Base-by-base conservation (phyloP, 2,797 vertebrate species). In the Anomalospiza imberbis region DNA sequence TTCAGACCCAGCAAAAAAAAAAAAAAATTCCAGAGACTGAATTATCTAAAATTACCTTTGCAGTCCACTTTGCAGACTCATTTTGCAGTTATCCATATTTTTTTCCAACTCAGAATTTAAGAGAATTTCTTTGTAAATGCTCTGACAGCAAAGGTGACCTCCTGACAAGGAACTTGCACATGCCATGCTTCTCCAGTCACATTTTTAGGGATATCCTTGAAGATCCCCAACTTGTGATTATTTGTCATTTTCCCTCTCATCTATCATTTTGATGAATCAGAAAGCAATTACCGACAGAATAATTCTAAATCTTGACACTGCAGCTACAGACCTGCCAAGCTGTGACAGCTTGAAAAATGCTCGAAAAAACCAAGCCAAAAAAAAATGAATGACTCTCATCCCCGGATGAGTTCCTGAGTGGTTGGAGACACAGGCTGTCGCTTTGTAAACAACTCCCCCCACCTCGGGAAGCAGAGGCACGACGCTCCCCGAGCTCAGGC, bases 301-400 rank as follows among this genome's bases (percentile, higher is more conserved):
- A 95, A 97, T 97, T 97, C 97, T 94, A 96, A 97, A 97, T 97
- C 95, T 95, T 97, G 96, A 96, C 96, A 97, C 80, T 93, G 85
- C 96, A 96, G 93, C 94, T 94, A 95, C 96, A 96, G 94, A 96
- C 78, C 95, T 96, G 93, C 97, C 96, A 97, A 97, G 85, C 93
- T 96, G 92, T 91, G 96, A 98, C 96, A 97, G 94, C 91, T 93
- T 96, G 94, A 94, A 88, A 88, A 93, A 97, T 31, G 96, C 89
- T 92, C 63, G 92, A 97, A 90, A 97, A 97, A 95, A 92, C 25
- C 84, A 91, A 96, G 80, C 94, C 95, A 90, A 90, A 90, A 96
- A 96, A 76, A 89, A 97, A 95, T 94, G 91, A 97, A 63, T 94
- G 89, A 92, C 82, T 96, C 91, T 96, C 90, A 91, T 83, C 86